These are phyloP conservation scores for Drosophila azteca DNA, from an alignment of 1,140 invertebrate species.

Conservation along the genomic window DNA sequence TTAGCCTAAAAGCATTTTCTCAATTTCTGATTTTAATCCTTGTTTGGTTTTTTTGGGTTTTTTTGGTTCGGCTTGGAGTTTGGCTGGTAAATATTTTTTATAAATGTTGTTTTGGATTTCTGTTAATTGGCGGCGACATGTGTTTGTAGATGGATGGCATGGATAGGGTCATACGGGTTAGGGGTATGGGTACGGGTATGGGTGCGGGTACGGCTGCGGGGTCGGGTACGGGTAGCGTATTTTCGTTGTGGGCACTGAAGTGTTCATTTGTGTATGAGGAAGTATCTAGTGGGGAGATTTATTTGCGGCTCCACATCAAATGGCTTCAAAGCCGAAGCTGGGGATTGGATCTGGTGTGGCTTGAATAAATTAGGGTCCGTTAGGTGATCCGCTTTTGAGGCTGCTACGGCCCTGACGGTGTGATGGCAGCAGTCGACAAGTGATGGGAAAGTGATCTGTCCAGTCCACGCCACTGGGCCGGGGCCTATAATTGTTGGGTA, in stretches of 20 bases:
- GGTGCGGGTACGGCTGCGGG: no score
- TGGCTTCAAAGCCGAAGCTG: slow-evolving; percentile 4
- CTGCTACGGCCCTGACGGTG: slow-evolving; percentile 24
- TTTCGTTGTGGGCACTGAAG: slow-evolving; percentile 55
- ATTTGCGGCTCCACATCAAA: slow-evolving; percentile 68
- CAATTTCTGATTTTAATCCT: slow-evolving; percentile 75
- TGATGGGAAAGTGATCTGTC: slow-evolving; percentile 40
- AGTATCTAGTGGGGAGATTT: slow-evolving; percentile 71
- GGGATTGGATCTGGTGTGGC: slow-evolving; percentile 8
- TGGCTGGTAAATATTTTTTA: slow-evolving; percentile 68
- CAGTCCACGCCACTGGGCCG: not conserved
- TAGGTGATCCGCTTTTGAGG: slow-evolving; percentile 51
- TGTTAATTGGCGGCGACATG: slow-evolving; percentile 81
- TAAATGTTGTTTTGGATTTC: slow-evolving; percentile 71
- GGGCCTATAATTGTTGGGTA: slow-evolving; percentile 31
- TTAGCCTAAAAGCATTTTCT: slow-evolving; percentile 81
- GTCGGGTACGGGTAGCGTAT: slow-evolving; percentile 9
- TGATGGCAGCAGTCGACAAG: slow-evolving; percentile 27
- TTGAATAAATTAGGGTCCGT: slow-evolving; percentile 37
- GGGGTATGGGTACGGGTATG: no score
- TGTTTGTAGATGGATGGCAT: slow-evolving; percentile 64
- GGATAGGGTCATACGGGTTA: slow-evolving; percentile 25
- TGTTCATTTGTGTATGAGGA: slow-evolving; percentile 63
- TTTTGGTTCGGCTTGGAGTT: slow-evolving; percentile 28
- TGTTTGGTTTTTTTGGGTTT: slow-evolving; percentile 47